Evolutionary conservation across 2,888 invertebrate species (phyloP).

Genomic region (Coremacera marginata): DNA sequence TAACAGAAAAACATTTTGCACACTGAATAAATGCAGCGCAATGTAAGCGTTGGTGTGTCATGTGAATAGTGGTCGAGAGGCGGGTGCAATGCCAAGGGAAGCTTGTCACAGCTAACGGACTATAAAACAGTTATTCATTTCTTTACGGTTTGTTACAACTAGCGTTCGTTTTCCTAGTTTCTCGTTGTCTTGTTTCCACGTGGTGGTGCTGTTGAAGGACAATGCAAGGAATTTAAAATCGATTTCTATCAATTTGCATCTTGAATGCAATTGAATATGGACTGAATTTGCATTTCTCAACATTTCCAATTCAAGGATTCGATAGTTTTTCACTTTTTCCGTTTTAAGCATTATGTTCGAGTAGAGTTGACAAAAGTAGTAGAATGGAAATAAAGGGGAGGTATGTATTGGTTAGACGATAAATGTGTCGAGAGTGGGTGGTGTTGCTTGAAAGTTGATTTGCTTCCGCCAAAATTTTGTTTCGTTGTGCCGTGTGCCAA

Average conservation of each 20-base stretch:
- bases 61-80: not conserved
- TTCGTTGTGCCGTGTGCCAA: not conserved
- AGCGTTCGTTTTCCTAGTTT: not conserved
- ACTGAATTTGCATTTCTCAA: constrained; percentile 22
- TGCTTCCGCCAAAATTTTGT: not conserved
- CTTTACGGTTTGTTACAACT: not conserved
- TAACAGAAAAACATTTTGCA: too few species aligned
- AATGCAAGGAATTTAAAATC: constrained; percentile 33
- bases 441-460: too few species aligned
- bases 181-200: not conserved
- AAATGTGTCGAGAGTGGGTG: not conserved
- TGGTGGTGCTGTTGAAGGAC: not conserved
- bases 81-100: not conserved
- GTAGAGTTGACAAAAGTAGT: not conserved
- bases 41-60: not conserved
- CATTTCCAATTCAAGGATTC: constrained; percentile 9
- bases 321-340: not conserved
- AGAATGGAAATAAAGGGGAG: not conserved
- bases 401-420: not conserved
- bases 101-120: not conserved
- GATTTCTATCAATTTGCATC: constrained; percentile 40
- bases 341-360: not conserved
- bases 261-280: constrained; percentile 34
- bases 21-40: too few species aligned
- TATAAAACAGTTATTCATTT: not conserved